Base-by-base conservation (phyloP, 2,113 vertebrate genomes). In the Penelope pileata region DNA sequence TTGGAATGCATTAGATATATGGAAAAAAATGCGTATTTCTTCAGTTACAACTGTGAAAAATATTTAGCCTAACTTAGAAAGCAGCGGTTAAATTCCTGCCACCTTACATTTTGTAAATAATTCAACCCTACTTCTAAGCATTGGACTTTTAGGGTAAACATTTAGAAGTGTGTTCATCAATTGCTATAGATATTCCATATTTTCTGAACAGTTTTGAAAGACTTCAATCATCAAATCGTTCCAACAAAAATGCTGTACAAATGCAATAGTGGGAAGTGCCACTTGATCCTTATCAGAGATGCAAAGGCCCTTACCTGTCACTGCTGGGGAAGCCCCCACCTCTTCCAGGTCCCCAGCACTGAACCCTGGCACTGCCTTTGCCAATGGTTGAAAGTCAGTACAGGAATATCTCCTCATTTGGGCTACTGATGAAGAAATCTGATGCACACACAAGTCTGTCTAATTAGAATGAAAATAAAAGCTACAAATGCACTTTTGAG, bases 301-400 rank as follows among this genome's bases (percentile, higher is more conserved):
- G 12, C 27, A 17, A 12, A 42, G 10, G 12, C 21, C 45, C 15
- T 45, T 8, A 15, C 30, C 9, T 42, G 27, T 9, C 15, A 42
- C 9, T 4, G 8, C 14, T 17, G 34, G 19, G 6, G 4, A 2
- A 48, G 1, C 2, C 6, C 10, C 7, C 9, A 38, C 8, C 9
- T 50, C 30, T 50, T 3, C 12, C 10, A 45, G 16, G 8, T 18
- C 16, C 3, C 10, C 34, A 64, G 45, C 1, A 29, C 6, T 1
- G 1, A 9, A 59, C 7, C 13, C 1, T 18, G 36, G 5, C 4
- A 62, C 47, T n/a, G 27, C 3, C 22, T 76, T 50, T 21, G 8
- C 10, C 77, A 6, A 6, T 59, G 27, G 3, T 23, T 15, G 16
- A 68, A 80, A 63, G 12, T 50, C 12, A n/a, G 29, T 42, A 7